phyloP scores from a whole-genome alignment of 2,113 vertebrate species.

The Callipepla squamata region DNA sequence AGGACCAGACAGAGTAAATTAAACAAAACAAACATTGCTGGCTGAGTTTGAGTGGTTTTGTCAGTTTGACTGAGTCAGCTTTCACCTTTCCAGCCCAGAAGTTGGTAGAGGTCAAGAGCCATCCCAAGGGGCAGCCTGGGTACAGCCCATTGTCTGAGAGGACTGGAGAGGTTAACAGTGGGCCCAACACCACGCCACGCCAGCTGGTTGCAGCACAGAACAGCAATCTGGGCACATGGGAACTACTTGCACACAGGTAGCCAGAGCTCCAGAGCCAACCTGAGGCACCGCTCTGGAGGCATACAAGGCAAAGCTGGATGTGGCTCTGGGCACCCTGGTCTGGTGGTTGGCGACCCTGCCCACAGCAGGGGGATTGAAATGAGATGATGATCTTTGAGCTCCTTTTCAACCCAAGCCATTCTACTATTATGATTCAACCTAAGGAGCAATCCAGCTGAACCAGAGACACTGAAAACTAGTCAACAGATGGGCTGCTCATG shows the following conservation, averaged over 20 bases:
- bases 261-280: background rate
- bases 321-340: no score
- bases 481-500: background rate
- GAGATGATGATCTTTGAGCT: no score
- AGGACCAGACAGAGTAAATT: background rate
- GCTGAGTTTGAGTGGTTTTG: accelerated
- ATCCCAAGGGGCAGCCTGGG: background rate
- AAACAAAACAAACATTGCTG: background rate
- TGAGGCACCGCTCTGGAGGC: background rate
- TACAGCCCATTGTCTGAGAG: accelerated
- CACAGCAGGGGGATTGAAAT: no score
- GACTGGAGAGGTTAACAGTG: background rate
- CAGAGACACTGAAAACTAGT: background rate
- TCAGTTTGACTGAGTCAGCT: background rate
- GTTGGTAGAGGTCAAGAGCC: background rate
- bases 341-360: no score
- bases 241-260: accelerated
- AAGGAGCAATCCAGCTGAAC: background rate
- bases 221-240: background rate
- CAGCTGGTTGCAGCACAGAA: background rate
- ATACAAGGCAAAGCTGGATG: no score
- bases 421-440: background rate
- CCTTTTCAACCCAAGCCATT: no score
- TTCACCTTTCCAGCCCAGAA: background rate
- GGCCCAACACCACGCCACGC: accelerated